A percentile compares a stretch with the other conserved stretches of the same genome.
phyloP scores from a whole-genome alignment of 2,888 invertebrate species.

The Liopterus haemorrhoidalis region DNA sequence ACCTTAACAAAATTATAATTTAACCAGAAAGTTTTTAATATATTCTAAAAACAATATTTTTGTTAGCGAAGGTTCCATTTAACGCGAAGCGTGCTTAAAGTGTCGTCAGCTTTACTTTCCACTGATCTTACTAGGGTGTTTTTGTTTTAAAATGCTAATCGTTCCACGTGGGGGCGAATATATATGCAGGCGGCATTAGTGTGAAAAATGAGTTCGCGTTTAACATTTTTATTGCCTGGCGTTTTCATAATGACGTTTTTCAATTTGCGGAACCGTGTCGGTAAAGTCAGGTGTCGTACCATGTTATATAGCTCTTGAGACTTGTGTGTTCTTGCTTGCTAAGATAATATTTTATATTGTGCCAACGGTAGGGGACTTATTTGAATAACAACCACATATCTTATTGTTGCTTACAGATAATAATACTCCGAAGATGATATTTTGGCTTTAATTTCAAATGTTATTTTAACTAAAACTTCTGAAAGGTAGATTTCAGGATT shows the following conservation, averaged over 20 bases:
- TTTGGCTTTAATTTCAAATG: slow-evolving; percentile 48
- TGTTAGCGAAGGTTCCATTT: too few species aligned
- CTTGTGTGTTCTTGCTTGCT: background rate
- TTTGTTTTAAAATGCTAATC: slow-evolving; percentile 50
- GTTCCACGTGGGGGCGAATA: slow-evolving; percentile 35
- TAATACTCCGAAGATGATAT: too few species aligned
- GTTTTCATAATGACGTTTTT: slow-evolving; percentile 48
- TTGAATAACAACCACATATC: background rate
- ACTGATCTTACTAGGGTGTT: too few species aligned
- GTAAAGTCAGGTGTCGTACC: slow-evolving; percentile 16
- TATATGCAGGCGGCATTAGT: slow-evolving; percentile 49
- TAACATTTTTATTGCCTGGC: slow-evolving; percentile 48
- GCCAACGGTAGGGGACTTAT: background rate
- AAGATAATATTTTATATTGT: background rate
- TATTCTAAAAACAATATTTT: too few species aligned
- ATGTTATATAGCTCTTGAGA: background rate
- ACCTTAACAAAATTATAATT: too few species aligned
- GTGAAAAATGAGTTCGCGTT: slow-evolving; percentile 48
- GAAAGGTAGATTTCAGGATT: too few species aligned
- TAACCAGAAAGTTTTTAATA: too few species aligned
- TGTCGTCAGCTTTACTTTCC: too few species aligned
- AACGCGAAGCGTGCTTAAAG: too few species aligned
- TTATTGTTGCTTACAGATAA: too few species aligned
- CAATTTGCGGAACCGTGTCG: slow-evolving; percentile 37
- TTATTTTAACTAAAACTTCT: too few species aligned